Conservation (phyloP, 1,140 invertebrate species). For the Drosophila sturtevanti region DNA sequence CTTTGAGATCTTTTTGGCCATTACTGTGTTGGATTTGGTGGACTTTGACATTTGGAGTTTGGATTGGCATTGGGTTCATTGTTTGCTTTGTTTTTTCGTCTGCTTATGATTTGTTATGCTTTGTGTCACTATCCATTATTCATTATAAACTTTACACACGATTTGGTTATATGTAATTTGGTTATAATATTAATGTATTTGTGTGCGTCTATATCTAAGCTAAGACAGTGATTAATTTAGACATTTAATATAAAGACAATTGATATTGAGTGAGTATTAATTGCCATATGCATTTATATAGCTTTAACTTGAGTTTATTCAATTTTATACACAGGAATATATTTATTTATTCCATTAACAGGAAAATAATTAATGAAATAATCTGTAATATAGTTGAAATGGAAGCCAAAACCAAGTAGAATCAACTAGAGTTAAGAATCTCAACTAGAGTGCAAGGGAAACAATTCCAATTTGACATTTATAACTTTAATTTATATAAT, state of each 20-base stretch:
- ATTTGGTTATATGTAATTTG: conserved; percentile 48
- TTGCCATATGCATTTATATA: not conserved
- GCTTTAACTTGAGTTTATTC: not conserved
- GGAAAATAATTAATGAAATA: no score
- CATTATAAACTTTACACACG: conserved; percentile 55
- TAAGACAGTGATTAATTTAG: conserved; percentile 10
- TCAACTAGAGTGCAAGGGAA: no score
- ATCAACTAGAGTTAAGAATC: no score
- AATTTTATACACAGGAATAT: no score
- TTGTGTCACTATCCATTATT: conserved; percentile 72
- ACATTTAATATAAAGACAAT: not conserved
- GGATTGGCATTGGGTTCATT: conserved; percentile 22
- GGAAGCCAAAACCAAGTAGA: no score
- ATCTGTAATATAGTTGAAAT: no score
- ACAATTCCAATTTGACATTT: no score
- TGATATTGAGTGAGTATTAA: conserved; percentile 5
- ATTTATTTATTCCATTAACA: no score
- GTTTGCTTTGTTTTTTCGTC: conserved; percentile 66
- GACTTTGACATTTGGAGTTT: no score
- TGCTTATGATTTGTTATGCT: conserved; percentile 69
- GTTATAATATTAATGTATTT: not conserved
- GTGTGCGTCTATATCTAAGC: not conserved
- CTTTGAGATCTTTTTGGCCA: conserved; percentile 29
- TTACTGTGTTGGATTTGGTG: conserved; percentile 21
- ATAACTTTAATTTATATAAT: no score